Evolutionary conservation across 2,797 vertebrate species (phyloP), one percentile per base, ranked within the genome.

Genomic region (Meda fulgida): DNA sequence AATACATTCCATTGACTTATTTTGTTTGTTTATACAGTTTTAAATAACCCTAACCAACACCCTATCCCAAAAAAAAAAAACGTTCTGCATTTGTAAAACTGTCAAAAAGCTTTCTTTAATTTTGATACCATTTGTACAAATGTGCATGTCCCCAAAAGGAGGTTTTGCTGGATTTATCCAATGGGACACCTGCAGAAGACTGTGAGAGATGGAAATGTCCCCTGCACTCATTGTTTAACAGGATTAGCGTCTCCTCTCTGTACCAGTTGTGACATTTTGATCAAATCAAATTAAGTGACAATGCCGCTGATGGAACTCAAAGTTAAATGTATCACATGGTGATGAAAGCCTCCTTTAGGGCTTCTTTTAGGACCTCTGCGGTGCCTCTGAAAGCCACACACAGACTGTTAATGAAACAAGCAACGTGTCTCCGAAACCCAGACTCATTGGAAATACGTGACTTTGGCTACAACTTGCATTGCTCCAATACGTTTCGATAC

Each of bases 241-340:
- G 85, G 87, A 88, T 86, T 88, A 88, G 69, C 3, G 23, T 67
- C 78, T 84, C 78, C 36, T 84, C 48, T 84, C 53, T 79, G 51
- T 18, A 38, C 40, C 85, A 86, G 85, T 84, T 88, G 85, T 80
- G 85, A 71, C 81, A 55, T 72, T 66, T 67, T 40, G 53, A 82
- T 87, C 83, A 85, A 87, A 87, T 87, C 80, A 75, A 86, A 85
- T 87, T 87, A 87, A 87, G 80, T 55, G 43, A 85, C 80, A 85
- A 66, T 48, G 43, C 46, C 14, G 7, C 79, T 83, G 85, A 89
- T 81, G 81, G 48, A 83, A 71, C 80, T 87, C 70, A 87, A 87
- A 87, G 88, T 85, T 89, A 89, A 89, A 89, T 40, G 77, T 66
- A 89, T 87, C 80, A 87, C 70, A 36, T 3, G 16, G 63, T 31